Conservation (phyloP, 2,113 vertebrate genomes). For the Eulemur macaco region DNA sequence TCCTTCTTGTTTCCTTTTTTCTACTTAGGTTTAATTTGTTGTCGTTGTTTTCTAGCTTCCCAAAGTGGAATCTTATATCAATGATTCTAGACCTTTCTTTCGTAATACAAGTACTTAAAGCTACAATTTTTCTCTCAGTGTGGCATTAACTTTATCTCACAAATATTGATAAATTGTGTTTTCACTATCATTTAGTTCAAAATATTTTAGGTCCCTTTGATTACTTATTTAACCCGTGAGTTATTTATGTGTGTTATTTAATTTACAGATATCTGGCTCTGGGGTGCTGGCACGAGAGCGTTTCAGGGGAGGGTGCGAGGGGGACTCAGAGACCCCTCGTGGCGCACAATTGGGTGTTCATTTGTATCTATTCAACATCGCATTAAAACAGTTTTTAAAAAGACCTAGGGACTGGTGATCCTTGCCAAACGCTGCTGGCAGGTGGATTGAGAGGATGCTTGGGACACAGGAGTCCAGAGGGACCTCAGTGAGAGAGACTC, state of each 20-base stretch:
- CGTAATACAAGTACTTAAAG: not conserved
- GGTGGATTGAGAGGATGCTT: not conserved
- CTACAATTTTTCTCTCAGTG: not conserved
- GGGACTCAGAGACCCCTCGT: fast-evolving
- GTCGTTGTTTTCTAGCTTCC: not conserved
- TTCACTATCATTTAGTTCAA: not conserved
- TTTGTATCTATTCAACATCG: too few species aligned
- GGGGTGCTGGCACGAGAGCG: fast-evolving
- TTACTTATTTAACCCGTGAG: not conserved
- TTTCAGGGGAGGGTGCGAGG: not conserved
- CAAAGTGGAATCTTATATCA: not conserved
- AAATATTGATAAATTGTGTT: not conserved
- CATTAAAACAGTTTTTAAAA: not conserved
- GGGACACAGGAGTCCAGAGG: not conserved
- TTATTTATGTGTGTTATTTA: not conserved
- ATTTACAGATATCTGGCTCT: not conserved
- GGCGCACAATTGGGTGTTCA: fast-evolving
- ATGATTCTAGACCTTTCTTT: not conserved
- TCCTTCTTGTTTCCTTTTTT: not conserved
- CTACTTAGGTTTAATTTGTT: not conserved
- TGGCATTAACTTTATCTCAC: not conserved
- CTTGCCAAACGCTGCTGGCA: not conserved
- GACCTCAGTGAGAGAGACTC: not conserved
- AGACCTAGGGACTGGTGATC: not conserved
- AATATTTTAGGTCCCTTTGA: not conserved